Percentiles rank a stretch among this genome's conserved stretches.
phyloP scores from a whole-genome alignment of 2,113 vertebrate genomes.

The Sinocyclocheilus rhinocerous region DNA sequence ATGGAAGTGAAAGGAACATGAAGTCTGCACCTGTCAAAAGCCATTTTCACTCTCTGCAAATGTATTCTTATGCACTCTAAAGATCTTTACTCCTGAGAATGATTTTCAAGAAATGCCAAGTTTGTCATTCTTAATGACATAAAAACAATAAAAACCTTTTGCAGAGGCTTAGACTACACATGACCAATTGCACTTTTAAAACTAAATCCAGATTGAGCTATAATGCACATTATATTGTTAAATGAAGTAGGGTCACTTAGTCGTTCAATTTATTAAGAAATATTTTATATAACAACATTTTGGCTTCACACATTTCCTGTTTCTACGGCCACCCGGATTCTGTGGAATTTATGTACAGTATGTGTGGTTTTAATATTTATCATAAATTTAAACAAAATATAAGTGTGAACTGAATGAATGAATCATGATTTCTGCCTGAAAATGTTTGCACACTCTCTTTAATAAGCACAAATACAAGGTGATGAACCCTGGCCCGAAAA shows the following conservation, averaged over 20 bases:
- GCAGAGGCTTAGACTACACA: neutral
- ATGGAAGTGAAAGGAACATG: neutral
- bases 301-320: neutral
- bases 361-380: neutral
- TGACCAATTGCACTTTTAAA: neutral
- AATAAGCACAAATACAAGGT: slow-evolving; percentile 2
- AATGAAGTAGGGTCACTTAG: neutral
- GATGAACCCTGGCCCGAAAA: neutral
- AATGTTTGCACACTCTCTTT: neutral
- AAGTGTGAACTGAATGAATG: neutral
- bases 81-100: neutral
- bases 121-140: neutral
- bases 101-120: neutral
- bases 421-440: slow-evolving; percentile 3
- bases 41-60: neutral
- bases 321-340: neutral
- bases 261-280: neutral
- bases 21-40: neutral
- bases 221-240: neutral
- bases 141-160: neutral
- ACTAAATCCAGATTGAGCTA: neutral
- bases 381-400: neutral
- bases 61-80: neutral
- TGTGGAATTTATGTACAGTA: neutral
- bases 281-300: neutral